Evolutionary conservation across 2,113 vertebrate genomes (phyloP), one percentile per base, ranked within the genome.

Genomic region (Xenopus laevis): DNA sequence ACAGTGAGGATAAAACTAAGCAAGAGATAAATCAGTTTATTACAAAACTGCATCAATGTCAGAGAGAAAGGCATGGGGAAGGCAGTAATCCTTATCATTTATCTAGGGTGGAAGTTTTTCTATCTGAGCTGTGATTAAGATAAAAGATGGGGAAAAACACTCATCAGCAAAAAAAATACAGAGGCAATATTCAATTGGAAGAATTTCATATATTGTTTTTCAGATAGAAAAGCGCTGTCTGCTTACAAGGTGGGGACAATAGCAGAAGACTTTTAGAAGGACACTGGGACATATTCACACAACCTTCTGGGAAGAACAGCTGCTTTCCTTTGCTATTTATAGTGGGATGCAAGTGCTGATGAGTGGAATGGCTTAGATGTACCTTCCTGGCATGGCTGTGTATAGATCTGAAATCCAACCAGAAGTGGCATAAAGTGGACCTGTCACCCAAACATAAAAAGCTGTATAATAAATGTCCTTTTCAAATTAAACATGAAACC

Each of bases 1-100:
- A 20, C 55, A 78, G 81, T 77, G 66, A 70, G 82, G 86, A 84
- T 71, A 82, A 78, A 81, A 81, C 76, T 46, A 6, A 68, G 17
- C n/a, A 74, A 74, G 77, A n/a, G 62, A 70, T 77, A 68, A 75
- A 68, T 75, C 58, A 68, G 73, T 61, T 75, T 77, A 64, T 70
- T 57, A 64, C 66, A 57, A 53, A 70, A 69, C 73, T 75, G 73
- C 17, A 75, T 77, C 74, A 63, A 55, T 70, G 66, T 77, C 74
- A 70, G 13, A 17, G 12, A 57, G 62, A 77, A 44, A 44, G 58
- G 67, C 47, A 33, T 40, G 30, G 10, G 60, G 33, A 44, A 69
- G 27, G 61, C 68, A 57, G 60, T 77, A 70, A 70, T 58, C n/a
- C 20, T 15, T 18, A 70, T 50, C 53, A 62, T 70, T 70, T 64